A percentile compares a stretch with the other conserved stretches of the same genome.
Conservation (phyloP, 2,797 vertebrate species). For the Pseudopleuronectes americanus region DNA sequence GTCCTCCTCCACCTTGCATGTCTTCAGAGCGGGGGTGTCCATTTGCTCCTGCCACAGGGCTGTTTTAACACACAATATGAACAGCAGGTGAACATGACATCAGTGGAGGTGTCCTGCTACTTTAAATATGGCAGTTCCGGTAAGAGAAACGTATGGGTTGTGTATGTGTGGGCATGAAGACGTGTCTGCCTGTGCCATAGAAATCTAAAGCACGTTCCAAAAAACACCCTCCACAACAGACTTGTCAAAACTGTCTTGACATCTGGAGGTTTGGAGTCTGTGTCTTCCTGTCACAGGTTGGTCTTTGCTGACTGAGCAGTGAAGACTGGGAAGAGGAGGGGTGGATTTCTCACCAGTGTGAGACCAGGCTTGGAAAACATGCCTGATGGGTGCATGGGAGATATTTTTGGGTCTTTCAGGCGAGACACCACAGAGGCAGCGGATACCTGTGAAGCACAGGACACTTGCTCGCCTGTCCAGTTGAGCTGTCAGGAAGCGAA, state of each 20-base stretch:
- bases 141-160: conserved; percentile 13
- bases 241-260: conserved; percentile 69
- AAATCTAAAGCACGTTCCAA: conserved; percentile 40
- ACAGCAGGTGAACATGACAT: conserved; percentile 21
- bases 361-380: conserved; percentile 79
- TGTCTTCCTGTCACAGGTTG: conserved; percentile 74
- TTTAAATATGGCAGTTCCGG: too few species aligned
- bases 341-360: conserved; percentile 76
- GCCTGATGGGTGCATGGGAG: conserved; percentile 70
- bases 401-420: conserved; percentile 79
- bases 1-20: conserved; percentile 88
- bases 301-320: conserved; percentile 74
- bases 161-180: conserved; percentile 28
- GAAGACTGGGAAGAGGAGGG: conserved; percentile 68
- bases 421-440: conserved; percentile 68
- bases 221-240: conserved; percentile 50
- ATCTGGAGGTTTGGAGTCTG: conserved; percentile 69
- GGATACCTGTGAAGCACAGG: conserved; percentile 70
- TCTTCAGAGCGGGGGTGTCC: conserved; percentile 82
- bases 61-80: conserved; percentile 62
- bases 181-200: conserved; percentile 24
- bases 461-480: conserved; percentile 64
- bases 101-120: background rate
- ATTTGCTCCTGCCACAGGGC: conserved; percentile 86
- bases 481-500: conserved; percentile 70